Evolutionary conservation across 2,113 vertebrate genomes (phyloP), one percentile per base, ranked within the genome.

Genomic region (Cryptomyrus ogoouensis): DNA sequence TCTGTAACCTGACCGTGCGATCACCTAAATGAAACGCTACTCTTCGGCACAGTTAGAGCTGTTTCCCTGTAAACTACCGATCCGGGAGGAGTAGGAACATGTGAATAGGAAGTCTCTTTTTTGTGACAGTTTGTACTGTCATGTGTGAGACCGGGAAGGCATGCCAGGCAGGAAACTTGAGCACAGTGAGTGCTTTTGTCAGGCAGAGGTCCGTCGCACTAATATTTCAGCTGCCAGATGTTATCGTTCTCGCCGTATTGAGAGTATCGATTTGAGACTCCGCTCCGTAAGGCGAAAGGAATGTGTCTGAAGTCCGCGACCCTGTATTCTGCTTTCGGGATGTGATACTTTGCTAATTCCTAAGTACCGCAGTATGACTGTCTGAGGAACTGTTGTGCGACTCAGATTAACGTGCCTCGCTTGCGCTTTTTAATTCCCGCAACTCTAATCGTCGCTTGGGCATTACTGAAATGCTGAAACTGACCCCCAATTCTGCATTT

Each of bases 291-390:
- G n/a, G 27, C 46, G 44, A 27, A 13, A 52, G 89, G 92, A 91
- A 91, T 90, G 53, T 83, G 87, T 91, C 91, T 92, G 92, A 92
- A 92, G 88, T 46, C 8, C 52, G 42, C n/a, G 9, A 27, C 9
- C 10, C 47, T 88, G 83, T 87, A 88, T 49, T 52, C 47, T 21
- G 50, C 15, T 6, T 2, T 56, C 5, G 5, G 19, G 5, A 12
- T 21, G 53, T 56, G 21, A 56, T 7, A 7, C 49, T 35, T 56
- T 2, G 13, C 47, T 10, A 27, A 35, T 50, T 31, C 46, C 49
- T 6, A 87, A 53, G 5, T 53, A 53, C 13, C 0, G 24, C n/a
- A 13, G 27, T 53, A 52, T 27, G 13, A 52, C 85, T 35, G 49
- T 53, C 24, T 24, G 5, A 19, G 47, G 80, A 10, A 8, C 42